Evolutionary conservation across 2,888 invertebrate species (phyloP).

Genomic region (Mesorhabditis sp.): DNA sequence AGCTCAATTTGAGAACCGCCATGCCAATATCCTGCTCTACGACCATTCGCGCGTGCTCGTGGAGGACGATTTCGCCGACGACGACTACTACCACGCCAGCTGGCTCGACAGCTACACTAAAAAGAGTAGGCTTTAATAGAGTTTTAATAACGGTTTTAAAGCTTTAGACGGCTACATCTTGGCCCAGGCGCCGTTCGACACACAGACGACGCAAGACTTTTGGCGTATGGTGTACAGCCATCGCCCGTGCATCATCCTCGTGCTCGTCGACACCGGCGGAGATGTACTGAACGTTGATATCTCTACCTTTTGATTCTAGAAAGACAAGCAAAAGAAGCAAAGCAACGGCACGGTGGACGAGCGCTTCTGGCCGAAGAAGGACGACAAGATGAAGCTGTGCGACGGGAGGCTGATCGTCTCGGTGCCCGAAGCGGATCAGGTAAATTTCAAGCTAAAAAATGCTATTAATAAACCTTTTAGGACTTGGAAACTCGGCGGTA

Average conservation of each 20-base stretch:
- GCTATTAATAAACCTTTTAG: neutral
- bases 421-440: conserved; percentile 12
- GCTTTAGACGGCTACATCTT: conserved; percentile 22
- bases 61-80: too few relatives aligned
- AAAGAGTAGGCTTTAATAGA: too few relatives aligned
- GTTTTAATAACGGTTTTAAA: too few relatives aligned
- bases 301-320: conserved; percentile 11
- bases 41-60: too few relatives aligned
- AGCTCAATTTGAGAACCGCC: too few relatives aligned
- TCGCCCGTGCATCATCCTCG: conserved; percentile 22
- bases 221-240: conserved; percentile 20
- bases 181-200: conserved; percentile 23
- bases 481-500: too few relatives aligned
- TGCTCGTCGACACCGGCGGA: conserved; percentile 21
- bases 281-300: too few relatives aligned
- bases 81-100: too few relatives aligned
- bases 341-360: neutral
- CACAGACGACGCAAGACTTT: conserved; percentile 12
- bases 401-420: conserved; percentile 9
- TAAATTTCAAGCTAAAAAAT: conserved; percentile 1
- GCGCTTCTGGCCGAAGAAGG: conserved; percentile 19
- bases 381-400: conserved; percentile 5
- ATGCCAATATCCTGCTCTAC: too few relatives aligned
- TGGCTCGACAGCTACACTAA: too few relatives aligned
- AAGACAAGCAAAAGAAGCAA: conserved; percentile 15